Evolutionary conservation across 1,140 invertebrate species (phyloP).

Genomic region (Drosophila parvula): DNA sequence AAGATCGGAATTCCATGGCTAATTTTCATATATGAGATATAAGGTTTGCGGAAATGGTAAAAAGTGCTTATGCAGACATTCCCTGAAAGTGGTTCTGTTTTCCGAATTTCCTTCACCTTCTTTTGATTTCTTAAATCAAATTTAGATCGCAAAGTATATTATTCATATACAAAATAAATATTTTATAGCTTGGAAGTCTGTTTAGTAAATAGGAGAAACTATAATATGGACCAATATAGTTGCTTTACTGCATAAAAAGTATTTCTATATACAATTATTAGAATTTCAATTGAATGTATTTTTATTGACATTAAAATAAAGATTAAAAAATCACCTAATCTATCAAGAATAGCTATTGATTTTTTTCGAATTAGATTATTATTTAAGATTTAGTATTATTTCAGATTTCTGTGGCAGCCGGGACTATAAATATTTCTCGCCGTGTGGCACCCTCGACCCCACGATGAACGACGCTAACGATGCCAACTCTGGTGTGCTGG

Average conservation of each 20-base stretch:
- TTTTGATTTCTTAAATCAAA: background rate
- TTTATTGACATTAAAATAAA: no score
- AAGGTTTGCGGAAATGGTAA: background rate
- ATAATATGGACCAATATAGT: no score
- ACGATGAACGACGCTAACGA: slow-evolving; percentile 62
- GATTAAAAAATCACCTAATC: no score
- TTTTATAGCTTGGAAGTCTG: no score
- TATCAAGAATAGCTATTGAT: no score
- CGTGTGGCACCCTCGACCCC: slow-evolving; percentile 40
- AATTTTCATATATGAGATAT: background rate
- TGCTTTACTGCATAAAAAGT: no score
- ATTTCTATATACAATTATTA: no score
- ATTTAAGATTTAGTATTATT: background rate
- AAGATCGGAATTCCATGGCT: background rate
- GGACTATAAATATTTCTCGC: background rate
- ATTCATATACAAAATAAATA: no score
- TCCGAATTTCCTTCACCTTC: background rate
- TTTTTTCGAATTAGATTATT: background rate
- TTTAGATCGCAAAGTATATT: background rate
- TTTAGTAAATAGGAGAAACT: no score
- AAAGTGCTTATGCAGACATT: background rate
- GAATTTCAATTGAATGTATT: no score
- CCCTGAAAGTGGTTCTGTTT: background rate
- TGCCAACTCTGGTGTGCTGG: slow-evolving; percentile 53
- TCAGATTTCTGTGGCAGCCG: background rate